phyloP scores from a whole-genome alignment of 2,113 vertebrate genomes.

The human (Homo sapiens) region GRCh38 chr18:62840501-62841000 shows the following conservation, averaged over 20 bases:
- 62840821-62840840: not conserved
- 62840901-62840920: no score
- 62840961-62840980: no score
- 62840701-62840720: not conserved
- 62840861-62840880: not conserved
- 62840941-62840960: no score
- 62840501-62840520: not conserved
- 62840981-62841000: no score
- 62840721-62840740: not conserved
- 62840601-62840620: not conserved
- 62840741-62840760: not conserved
- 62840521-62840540: not conserved
- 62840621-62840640: conserved; percentile 3
- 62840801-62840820: not conserved
- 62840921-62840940: no score
- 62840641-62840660: not conserved
- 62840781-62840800: not conserved
- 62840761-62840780: not conserved
- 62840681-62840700: not conserved
- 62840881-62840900: not conserved
- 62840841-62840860: not conserved
- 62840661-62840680: not conserved
- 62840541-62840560: not conserved
- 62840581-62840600: not conserved
- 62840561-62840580: not conserved